Conservation (phyloP, 1,140 invertebrate species). For the Portunus trituberculatus region DNA sequence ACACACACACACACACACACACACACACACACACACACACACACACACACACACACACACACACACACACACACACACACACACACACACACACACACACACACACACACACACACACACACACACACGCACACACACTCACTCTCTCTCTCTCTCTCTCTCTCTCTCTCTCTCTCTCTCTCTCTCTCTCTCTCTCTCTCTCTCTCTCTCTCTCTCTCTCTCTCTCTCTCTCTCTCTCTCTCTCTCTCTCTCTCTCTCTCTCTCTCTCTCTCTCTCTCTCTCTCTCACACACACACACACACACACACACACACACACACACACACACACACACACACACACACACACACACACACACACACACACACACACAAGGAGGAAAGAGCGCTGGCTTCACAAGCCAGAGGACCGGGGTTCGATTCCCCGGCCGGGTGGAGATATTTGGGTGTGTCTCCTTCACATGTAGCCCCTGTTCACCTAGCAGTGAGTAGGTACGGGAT, state of each 20-base stretch:
- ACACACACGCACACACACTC: neutral
- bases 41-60: slow-evolving; percentile 48
- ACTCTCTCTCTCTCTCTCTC: neutral
- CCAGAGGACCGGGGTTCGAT: no score
- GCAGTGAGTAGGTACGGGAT: no score
- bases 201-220: neutral
- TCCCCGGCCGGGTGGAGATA: no score
- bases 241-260: neutral
- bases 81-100: slow-evolving; percentile 41
- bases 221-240: neutral
- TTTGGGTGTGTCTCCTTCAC: no score
- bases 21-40: slow-evolving; percentile 15
- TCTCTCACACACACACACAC: neutral
- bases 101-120: slow-evolving; percentile 12
- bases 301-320: neutral
- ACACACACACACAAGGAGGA: neutral
- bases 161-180: neutral
- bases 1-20: slow-evolving; percentile 42
- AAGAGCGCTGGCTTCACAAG: neutral
- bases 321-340: no score
- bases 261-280: neutral
- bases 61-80: slow-evolving; percentile 24
- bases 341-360: slow-evolving; percentile 40
- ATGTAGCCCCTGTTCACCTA: no score
- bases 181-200: neutral